Evolutionary conservation across 2,888 invertebrate species (phyloP).

Genomic region (Hedychridium roseum): DNA sequence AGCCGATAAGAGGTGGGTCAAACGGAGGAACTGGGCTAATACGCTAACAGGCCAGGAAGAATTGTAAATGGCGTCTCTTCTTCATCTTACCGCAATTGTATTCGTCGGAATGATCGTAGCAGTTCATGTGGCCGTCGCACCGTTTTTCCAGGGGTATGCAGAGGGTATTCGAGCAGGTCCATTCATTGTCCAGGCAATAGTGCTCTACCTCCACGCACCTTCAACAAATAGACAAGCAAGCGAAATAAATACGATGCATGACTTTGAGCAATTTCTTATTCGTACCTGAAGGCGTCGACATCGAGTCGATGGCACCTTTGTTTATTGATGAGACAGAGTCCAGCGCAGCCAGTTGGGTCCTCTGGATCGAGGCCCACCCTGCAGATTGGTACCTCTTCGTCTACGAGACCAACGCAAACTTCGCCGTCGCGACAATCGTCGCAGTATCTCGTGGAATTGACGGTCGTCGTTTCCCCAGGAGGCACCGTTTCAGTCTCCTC

Average conservation of each 20-base stretch:
- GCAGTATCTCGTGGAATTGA: constrained; percentile 52
- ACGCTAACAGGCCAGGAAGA: constrained; percentile 16
- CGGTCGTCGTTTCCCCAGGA: constrained; percentile 14
- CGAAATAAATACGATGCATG: neutral
- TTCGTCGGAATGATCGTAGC: constrained; percentile 80
- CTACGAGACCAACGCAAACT: constrained; percentile 72
- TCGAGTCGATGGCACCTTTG: constrained; percentile 63
- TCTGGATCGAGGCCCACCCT: constrained; percentile 65
- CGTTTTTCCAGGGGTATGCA: constrained; percentile 72
- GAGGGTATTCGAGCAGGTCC: constrained; percentile 77
- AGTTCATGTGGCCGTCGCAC: constrained; percentile 78
- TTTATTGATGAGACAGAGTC: constrained; percentile 58
- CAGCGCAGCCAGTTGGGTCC: constrained; percentile 70
- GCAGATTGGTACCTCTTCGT: constrained; percentile 70
- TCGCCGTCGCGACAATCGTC: constrained; percentile 60
- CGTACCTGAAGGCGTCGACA: constrained; percentile 59
- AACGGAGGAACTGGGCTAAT: constrained; percentile 31
- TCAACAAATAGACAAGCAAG: constrained; percentile 31
- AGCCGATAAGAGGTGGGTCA: constrained; percentile 37
- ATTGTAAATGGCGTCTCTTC: neutral
- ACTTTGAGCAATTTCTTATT: neutral
- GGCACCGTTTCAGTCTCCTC: constrained; percentile 32
- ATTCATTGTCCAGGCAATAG: constrained; percentile 71
- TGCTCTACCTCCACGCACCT: constrained; percentile 68
- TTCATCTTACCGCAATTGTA: constrained; percentile 72